Percentiles rank a stretch among this genome's conserved stretches.
These are phyloP conservation scores for Pollachius pollachius DNA, from an alignment of 2,113 vertebrate genomes.

Conservation along the genomic window DNA sequence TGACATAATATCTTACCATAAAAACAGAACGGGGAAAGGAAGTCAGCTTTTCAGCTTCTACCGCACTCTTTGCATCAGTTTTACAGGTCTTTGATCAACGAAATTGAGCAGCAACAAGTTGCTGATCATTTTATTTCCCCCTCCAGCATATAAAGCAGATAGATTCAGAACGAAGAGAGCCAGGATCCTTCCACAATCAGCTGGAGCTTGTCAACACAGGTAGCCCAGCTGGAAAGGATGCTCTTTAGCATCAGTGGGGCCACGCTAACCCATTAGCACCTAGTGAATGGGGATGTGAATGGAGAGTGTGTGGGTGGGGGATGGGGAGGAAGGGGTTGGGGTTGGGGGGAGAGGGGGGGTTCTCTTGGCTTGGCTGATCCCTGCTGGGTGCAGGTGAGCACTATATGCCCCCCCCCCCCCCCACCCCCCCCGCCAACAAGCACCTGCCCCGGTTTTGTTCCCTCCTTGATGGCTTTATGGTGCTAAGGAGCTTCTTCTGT, in stretches of 20 bases:
- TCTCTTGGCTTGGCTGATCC: constrained; percentile 65
- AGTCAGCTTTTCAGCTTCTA: too few species aligned
- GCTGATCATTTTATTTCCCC: too few species aligned
- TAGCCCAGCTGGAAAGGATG: constrained; percentile 24
- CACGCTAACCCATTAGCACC: constrained; percentile 38
- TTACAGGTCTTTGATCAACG: too few species aligned
- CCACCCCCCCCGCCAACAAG: constrained; percentile 10
- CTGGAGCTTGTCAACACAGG: background rate
- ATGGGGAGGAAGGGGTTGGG: background rate
- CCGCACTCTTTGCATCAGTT: too few species aligned
- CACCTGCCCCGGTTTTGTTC: constrained; percentile 76
- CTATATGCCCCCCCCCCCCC: constrained; percentile 61
- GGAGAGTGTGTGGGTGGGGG: too few species aligned
- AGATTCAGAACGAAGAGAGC: too few species aligned
- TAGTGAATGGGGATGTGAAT: constrained; percentile 56
- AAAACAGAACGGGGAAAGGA: too few species aligned
- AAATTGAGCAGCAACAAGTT: too few species aligned
- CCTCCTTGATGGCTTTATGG: constrained; percentile 74
- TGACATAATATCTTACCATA: too few species aligned
- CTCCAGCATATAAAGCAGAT: too few species aligned
- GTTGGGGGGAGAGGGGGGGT: constrained; percentile 46
- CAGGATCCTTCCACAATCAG: constrained; percentile 4
- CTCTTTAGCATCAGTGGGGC: constrained; percentile 17
- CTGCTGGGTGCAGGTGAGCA: constrained; percentile 78
- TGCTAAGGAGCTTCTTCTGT: constrained; percentile 70